phyloP scores from a whole-genome alignment of 2,797 vertebrate genomes.

The Lacerta bilineata region DNA sequence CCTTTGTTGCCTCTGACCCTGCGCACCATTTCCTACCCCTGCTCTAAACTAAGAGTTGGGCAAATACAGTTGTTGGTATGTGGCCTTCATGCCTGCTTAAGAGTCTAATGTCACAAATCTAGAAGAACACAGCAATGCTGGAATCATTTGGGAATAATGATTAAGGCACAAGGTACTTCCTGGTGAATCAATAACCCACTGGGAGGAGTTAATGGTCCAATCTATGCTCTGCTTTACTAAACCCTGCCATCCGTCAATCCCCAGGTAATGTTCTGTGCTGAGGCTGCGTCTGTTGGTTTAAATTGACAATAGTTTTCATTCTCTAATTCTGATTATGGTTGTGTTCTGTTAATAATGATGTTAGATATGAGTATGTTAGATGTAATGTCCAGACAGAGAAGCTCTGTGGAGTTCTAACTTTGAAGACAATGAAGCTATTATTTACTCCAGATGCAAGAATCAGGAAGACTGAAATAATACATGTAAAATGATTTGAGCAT shows the following conservation, averaged over 20 bases:
- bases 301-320: slow-evolving; percentile 30
- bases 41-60: slow-evolving; percentile 45
- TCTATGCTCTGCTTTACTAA: slow-evolving; percentile 67
- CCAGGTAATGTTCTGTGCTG: slow-evolving; percentile 53
- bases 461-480: background rate
- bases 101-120: slow-evolving; percentile 50
- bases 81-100: background rate
- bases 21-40: background rate
- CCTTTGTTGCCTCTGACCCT: no score
- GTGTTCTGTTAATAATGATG: background rate
- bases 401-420: background rate
- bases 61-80: slow-evolving; percentile 58
- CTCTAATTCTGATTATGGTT: background rate
- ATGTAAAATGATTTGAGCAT: background rate
- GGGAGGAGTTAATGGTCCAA: slow-evolving; percentile 64
- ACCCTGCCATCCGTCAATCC: slow-evolving; percentile 53
- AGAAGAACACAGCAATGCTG: slow-evolving; percentile 33
- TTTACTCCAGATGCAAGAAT: background rate
- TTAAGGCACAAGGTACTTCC: slow-evolving; percentile 59
- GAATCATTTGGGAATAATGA: slow-evolving; percentile 58
- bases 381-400: background rate
- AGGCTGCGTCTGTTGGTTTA: slow-evolving; percentile 47
- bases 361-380: background rate
- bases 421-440: background rate
- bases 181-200: slow-evolving; percentile 49